These are phyloP conservation scores for Dryobates pubescens DNA, from an alignment of 2,797 vertebrate genomes.

Conservation along the genomic window DNA sequence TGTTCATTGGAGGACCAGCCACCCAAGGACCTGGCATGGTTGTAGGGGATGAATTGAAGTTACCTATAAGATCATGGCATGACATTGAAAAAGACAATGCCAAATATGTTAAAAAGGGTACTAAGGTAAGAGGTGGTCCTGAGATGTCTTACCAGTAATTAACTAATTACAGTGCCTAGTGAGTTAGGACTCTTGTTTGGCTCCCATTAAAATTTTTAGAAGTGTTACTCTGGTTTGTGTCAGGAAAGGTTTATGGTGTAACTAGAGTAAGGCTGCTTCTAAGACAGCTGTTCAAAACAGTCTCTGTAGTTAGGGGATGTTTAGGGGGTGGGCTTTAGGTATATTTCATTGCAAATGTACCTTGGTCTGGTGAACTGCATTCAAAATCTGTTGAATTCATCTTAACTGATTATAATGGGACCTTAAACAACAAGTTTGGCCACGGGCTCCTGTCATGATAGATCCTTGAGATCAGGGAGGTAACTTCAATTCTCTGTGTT, in stretches of 20 bases:
- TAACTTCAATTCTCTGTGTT: background rate
- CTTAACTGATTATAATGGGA: background rate
- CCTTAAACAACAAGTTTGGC: background rate
- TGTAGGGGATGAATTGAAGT: slow-evolving; percentile 94
- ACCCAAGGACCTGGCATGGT: slow-evolving; percentile 98
- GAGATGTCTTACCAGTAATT: background rate
- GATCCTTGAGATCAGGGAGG: background rate
- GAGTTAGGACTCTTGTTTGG: background rate
- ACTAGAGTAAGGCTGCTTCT: background rate
- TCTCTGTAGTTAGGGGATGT: background rate
- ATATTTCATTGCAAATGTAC: background rate
- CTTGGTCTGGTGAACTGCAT: background rate
- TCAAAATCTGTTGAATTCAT: background rate
- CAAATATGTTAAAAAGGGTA: slow-evolving; percentile 96
- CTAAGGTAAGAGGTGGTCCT: slow-evolving; percentile 82
- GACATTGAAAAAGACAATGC: slow-evolving; percentile 98
- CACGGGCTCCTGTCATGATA: background rate
- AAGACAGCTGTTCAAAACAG: background rate
- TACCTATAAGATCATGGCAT: slow-evolving; percentile 96
- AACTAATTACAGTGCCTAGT: background rate
- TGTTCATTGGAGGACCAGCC: slow-evolving; percentile 93
- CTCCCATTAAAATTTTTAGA: background rate
- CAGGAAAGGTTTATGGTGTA: background rate
- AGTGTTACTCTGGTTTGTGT: background rate
- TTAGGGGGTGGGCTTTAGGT: background rate